Evolutionary conservation across 2,113 vertebrate genomes (phyloP), one percentile per base, ranked within the genome.

Genomic region (Saguinus midas): DNA sequence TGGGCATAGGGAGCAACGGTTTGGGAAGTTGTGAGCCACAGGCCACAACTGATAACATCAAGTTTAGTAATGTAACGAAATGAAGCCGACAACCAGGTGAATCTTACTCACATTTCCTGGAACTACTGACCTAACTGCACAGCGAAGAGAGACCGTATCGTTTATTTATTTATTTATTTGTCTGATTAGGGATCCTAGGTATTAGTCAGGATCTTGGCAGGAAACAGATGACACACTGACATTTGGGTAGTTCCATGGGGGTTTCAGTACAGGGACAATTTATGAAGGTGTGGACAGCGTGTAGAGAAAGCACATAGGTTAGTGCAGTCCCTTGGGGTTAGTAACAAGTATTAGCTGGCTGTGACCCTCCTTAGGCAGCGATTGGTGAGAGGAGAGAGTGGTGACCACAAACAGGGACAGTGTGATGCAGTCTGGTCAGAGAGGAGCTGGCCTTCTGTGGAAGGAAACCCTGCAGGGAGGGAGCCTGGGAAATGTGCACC

Each of bases 141-240:
- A 0, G 43, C 9, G 9, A 0, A 13, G 91, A 97, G 90, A 95
- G 55, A 80, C 55, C 40, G 32, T 21, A 37, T 10, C 6, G 23
- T 57, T 91, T 91, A 58, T 43, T 91, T 91, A 58, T 43, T 43
- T 43, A 43, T 43, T 75, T 82, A 86, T 58, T 82, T n/a, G 25
- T 89, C 90, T 93, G 91, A 95, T 52, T 52, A 52, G 50, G 13
- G 50, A 50, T 50, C 48, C 48, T 12, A 50, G 48, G 48, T 64
- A 87, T 95, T 43, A 87, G 75, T 95, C 50, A 90, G 80, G 93
- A 80, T 76, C 23, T 32, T 43, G 73, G 91, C 80, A 90, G 95
- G 90, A 87, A 94, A 40, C 90, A 96, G 93, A 94, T 91, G 92
- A 73, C 37, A 18, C 40, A 6, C 13, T n/a, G 25, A 20, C 75